A percentile compares a stretch with the other conserved stretches of the same genome.
These are phyloP conservation scores for Drosophila guanche DNA, from an alignment of 1,140 invertebrate species.

Conservation along the genomic window DNA sequence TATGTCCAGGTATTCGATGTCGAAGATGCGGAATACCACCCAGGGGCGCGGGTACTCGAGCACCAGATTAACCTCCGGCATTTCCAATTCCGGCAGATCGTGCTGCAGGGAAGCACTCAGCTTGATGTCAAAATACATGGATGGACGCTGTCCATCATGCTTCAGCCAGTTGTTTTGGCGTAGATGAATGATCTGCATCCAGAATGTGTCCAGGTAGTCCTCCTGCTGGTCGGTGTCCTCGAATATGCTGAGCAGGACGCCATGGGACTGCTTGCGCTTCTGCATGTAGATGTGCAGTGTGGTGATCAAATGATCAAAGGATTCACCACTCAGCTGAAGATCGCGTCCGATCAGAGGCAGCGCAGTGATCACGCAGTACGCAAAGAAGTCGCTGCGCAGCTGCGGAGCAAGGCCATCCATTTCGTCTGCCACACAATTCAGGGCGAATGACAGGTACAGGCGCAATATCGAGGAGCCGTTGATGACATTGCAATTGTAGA, in stretches of 20 bases:
- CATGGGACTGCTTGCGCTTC: constrained; percentile 93
- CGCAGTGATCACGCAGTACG: constrained; percentile 95
- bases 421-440: constrained; percentile 88
- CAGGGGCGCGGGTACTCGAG: constrained; percentile 93
- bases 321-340: constrained; percentile 96
- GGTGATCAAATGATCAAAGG: constrained; percentile 93
- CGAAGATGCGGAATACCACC: constrained; percentile 97
- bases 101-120: constrained; percentile 97
- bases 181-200: constrained; percentile 96
- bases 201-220: constrained; percentile 98
- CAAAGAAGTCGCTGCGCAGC: constrained; percentile 95
- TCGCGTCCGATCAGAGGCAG: constrained; percentile 97
- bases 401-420: constrained; percentile 87
- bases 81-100: constrained; percentile 92
- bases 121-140: constrained; percentile 96
- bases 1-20: constrained; percentile 91
- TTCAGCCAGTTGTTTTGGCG: constrained; percentile 97
- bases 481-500: constrained; percentile 98
- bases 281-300: constrained; percentile 97
- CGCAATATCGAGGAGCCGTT: constrained; percentile 94
- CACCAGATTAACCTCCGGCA: constrained; percentile 91
- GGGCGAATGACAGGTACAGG: constrained; percentile 95
- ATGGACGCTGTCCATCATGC: constrained; percentile 88
- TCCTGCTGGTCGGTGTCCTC: constrained; percentile 91
- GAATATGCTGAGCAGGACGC: constrained; percentile 93